Base-by-base conservation (phyloP, 1,140 invertebrate genomes). In the Drosophila kepulauana region DNA sequence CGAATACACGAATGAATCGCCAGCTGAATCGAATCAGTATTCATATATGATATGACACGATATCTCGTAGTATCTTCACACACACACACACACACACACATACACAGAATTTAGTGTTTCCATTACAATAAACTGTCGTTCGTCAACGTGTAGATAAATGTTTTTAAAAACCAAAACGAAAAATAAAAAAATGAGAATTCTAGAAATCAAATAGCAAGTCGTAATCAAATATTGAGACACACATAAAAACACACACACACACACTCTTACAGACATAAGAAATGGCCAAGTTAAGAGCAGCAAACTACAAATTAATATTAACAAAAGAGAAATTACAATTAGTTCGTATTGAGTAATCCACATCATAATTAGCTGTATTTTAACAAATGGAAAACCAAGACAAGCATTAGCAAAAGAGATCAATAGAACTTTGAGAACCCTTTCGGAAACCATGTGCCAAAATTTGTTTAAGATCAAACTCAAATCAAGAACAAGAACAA, bases 361-460 rank as follows among this genome's bases (percentile, higher is more conserved):
- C 71, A 59, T 73, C 82, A 73, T 77, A 82, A 57, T 77, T 87
- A 87, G 84, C 70, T 81, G 84, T 87, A 87, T 89, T 87, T 87
- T 80, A 78, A 82, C 80, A 20, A 20, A 20, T 20, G 20, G 20
- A 20, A 20, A 20, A 20, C 20, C 20, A 73, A 87, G 80, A 65
- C 82, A 75, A 87, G 38, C 70, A 61, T 57, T 63, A 41, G 35
- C 64, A 49, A 25, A 46, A 54, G 41, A 48, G 33, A 41, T 13
- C 35, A 57, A 46, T 57, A 46, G 20, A 67, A 71, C 52, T 38
- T 68, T 74, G 66, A 68, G 59, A 87, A 70, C 52, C 66, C 69
- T 88, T 87, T 87, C 78, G 84, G 84, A 87, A 86, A 88, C 84
- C 77, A 84, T 88, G 85, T 88, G 84, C 84, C 84, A 89, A 88